A percentile compares a stretch with the other conserved stretches of the same genome.
Conservation (phyloP, 2,113 vertebrate species). For the Ptilonorhynchus violaceus region DNA sequence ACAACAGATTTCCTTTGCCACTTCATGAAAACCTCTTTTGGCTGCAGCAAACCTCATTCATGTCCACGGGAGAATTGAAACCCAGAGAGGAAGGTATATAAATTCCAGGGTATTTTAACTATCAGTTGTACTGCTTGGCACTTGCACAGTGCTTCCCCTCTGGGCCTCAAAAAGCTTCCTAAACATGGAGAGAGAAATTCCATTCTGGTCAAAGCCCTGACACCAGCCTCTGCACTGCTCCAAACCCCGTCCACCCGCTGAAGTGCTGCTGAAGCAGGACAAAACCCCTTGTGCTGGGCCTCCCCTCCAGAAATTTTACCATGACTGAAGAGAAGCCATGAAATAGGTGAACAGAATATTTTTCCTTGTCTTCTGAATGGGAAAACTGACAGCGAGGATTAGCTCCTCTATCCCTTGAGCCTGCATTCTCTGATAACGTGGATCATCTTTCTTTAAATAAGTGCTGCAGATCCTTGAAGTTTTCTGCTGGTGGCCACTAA, state of each 20-base stretch:
- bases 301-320: background rate
- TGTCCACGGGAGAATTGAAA: fast-evolving
- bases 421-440: background rate
- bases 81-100: background rate
- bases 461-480: background rate
- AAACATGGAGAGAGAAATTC: slow-evolving; percentile 46
- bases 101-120: background rate
- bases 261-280: background rate
- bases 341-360: background rate
- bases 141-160: slow-evolving; percentile 22
- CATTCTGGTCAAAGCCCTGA: slow-evolving; percentile 58
- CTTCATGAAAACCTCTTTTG: background rate
- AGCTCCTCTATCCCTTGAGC: background rate
- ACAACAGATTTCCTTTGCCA: background rate
- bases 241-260: background rate
- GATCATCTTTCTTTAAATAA: slow-evolving; percentile 12
- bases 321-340: background rate
- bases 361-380: background rate
- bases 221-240: slow-evolving; percentile 5
- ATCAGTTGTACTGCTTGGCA: slow-evolving; percentile 4
- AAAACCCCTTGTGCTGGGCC: background rate
- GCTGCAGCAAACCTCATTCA: background rate
- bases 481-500: slow-evolving; percentile 3
- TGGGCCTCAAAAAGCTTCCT: slow-evolving; percentile 47
- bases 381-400: background rate